Conservation (phyloP, 2,113 vertebrate genomes). For the Microtus richardsoni region DNA sequence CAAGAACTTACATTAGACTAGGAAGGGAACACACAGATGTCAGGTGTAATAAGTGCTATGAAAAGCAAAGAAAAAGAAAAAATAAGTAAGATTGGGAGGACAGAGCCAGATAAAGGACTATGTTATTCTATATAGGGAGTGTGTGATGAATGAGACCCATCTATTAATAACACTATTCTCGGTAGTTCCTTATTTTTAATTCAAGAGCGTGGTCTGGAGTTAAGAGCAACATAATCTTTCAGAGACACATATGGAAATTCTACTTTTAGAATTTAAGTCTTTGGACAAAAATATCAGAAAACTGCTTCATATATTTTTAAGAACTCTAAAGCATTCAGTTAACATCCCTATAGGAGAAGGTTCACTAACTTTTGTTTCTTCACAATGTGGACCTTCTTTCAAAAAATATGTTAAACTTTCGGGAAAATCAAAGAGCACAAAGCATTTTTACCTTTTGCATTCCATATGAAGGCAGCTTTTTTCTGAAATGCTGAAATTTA, state of each 20-base stretch:
- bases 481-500: constrained; percentile 91
- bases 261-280: constrained; percentile 1
- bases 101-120: not conserved
- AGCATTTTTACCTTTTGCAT: constrained; percentile 92
- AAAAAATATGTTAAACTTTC: constrained; percentile 1
- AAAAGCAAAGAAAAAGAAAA: constrained; percentile 33
- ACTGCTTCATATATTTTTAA: not conserved
- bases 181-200: not conserved
- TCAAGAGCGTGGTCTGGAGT: not conserved
- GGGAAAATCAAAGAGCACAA: not conserved
- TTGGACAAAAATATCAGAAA: constrained; percentile 4
- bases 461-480: constrained; percentile 94
- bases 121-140: not conserved
- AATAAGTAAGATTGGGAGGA: not conserved
- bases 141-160: not conserved
- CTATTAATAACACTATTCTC: not conserved
- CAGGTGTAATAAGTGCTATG: constrained; percentile 1
- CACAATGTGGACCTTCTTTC: not conserved
- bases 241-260: constrained; percentile 5
- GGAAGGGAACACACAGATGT: constrained; percentile 11
- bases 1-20: constrained; percentile 8
- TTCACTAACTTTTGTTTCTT: not conserved
- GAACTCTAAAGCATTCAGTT: constrained; percentile 26
- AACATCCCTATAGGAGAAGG: not conserved
- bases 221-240: not conserved